These are phyloP conservation scores for Anguilla pacifica DNA, from an alignment of 2,797 vertebrate genomes.

Conservation along the genomic window DNA sequence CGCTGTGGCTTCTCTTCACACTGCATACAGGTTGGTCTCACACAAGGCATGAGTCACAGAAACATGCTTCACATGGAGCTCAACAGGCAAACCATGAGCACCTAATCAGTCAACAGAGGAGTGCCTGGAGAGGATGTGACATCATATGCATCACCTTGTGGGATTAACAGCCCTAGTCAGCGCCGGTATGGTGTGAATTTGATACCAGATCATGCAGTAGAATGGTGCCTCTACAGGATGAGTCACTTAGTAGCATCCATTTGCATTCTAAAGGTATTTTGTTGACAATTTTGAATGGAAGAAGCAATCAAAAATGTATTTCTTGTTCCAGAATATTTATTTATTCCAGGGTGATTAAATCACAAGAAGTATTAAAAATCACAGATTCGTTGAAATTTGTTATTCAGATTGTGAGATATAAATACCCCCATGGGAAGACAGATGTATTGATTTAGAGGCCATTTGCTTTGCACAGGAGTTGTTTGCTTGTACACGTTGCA, in stretches of 20 bases:
- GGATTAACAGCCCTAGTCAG: too few relatives aligned
- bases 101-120: not conserved
- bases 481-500: not conserved
- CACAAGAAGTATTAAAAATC: not conserved
- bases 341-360: not conserved
- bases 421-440: not conserved
- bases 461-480: not conserved
- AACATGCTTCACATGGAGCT: too few relatives aligned
- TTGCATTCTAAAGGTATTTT: not conserved
- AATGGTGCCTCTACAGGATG: not conserved
- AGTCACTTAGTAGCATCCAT: not conserved
- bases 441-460: slow-evolving; percentile 2
- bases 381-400: not conserved
- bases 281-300: not conserved
- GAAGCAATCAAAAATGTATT: not conserved
- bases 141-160: not conserved
- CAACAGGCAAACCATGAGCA: too few relatives aligned
- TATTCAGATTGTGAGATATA: not conserved
- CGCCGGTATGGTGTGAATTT: too few relatives aligned
- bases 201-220: not conserved
- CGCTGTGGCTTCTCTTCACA: too few relatives aligned
- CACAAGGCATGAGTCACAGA: too few relatives aligned
- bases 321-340: not conserved
- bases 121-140: not conserved
- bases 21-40: too few relatives aligned